Evolutionary conservation across 2,888 invertebrate species (phyloP), one percentile per base, ranked within the genome.

Genomic region (Pelosia muscerda): DNA sequence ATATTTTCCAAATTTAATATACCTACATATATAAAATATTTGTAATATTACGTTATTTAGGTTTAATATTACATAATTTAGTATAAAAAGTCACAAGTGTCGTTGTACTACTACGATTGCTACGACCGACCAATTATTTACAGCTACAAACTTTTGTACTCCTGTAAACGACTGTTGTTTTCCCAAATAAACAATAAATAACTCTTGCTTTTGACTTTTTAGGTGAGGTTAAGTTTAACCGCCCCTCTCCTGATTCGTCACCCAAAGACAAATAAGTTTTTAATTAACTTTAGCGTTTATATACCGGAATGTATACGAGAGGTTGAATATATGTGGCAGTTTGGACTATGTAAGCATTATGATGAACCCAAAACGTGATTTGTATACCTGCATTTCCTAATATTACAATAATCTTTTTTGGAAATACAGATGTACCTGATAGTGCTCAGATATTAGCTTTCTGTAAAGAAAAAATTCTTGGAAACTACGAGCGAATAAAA

Each of bases 281-380:
- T 95, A 2, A 95, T 97, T 0, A 97, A 98, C 88, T 97, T 98
- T 80, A 97, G 97, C 87, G 94, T 96, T 2, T 97, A 96, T 64
- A 96, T 97, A 63, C 90, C 93, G 1, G 97, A 97, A 89, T 96
- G 97, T 63, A 97, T 98, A 57, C 95, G 96, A 73, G 98, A 98
- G 92, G 96, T 97, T 0, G 97, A 98, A 84, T 97, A 97, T 81
- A 97, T 98, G 96, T 96, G 96, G 90, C 97, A 97, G 87, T 92
- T 98, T 71, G 96, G 96, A 53, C 90, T 98, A 61, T 90, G 96
- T 96, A 89, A 90, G 91, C 87, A 25, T 63, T 0, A 23, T 25
- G 8, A 13, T 23, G 23, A 34, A 13, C 2, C 0, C 11, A 25
- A 25, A 25, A 26, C 4, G 19, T 23, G 26, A 19, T 34, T 23